A percentile compares a stretch with the other conserved stretches of the same genome.
These are phyloP conservation scores for Malurus alboscapulatus DNA, from an alignment of 2,113 vertebrate species.

Conservation along the genomic window DNA sequence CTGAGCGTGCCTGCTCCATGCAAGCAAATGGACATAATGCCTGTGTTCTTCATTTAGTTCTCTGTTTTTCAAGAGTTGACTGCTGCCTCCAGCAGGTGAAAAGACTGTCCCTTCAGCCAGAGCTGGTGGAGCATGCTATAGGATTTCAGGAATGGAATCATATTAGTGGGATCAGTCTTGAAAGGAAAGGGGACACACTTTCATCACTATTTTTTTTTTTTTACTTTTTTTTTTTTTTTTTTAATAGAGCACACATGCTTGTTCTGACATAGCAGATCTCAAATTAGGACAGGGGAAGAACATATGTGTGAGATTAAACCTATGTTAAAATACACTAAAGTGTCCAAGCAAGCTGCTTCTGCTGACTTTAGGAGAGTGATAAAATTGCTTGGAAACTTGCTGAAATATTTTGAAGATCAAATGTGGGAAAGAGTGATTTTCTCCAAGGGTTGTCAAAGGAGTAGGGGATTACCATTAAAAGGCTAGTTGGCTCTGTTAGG, in stretches of 20 bases:
- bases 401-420: neutral
- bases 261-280: neutral
- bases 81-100: slow-evolving; percentile 55
- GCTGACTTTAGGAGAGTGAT: neutral
- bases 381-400: neutral
- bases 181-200: neutral
- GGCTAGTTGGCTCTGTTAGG: neutral
- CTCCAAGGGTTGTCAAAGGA: neutral
- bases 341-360: neutral
- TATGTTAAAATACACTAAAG: neutral
- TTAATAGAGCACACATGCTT: neutral
- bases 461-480: neutral
- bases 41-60: neutral
- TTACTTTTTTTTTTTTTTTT: neutral
- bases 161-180: neutral
- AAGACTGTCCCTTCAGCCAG: neutral
- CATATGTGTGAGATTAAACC: neutral
- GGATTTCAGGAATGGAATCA: slow-evolving; percentile 9
- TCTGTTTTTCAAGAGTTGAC: neutral
- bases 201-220: neutral
- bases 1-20: neutral
- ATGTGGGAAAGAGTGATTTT: neutral
- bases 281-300: neutral
- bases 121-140: neutral
- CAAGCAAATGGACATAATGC: neutral